These are phyloP conservation scores for Brenthis hecate DNA, from an alignment of 2,888 invertebrate species.

Conservation along the genomic window DNA sequence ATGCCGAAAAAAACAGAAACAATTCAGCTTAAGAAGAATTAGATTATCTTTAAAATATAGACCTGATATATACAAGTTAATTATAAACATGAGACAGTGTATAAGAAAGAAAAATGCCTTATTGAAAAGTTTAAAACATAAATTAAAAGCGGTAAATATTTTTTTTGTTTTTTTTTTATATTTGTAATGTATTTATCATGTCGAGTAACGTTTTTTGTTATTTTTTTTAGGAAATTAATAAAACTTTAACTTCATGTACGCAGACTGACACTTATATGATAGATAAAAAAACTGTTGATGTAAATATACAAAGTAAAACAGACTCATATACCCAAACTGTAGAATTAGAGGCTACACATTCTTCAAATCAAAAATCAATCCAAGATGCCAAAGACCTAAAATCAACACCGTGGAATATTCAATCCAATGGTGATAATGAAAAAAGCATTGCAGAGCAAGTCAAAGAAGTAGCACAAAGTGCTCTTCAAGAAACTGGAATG, in stretches of 20 bases:
- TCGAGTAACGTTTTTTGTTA: neutral
- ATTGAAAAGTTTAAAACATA: conserved; percentile 82
- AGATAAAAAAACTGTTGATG: neutral
- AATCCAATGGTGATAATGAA: conserved; percentile 49
- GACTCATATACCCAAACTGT: conserved; percentile 51
- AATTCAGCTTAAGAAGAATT: conserved; percentile 52
- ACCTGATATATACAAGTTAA: conserved; percentile 82
- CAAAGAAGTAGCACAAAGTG: conserved; percentile 88
- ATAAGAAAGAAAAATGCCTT: conserved; percentile 82
- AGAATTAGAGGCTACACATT: conserved; percentile 21
- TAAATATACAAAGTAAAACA: conserved; percentile 17
- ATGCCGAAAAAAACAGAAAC: conserved; percentile 15
- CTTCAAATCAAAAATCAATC: conserved; percentile 24
- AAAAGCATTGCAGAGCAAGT: conserved; percentile 88
- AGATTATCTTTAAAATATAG: conserved; percentile 75
- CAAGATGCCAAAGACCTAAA: conserved; percentile 29
- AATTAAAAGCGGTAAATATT: conserved; percentile 76
- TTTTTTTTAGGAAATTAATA: conserved; percentile 8
- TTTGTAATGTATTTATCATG: neutral
- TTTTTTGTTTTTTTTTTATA: conserved; percentile 5
- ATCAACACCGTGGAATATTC: conserved; percentile 53
- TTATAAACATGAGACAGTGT: conserved; percentile 80
- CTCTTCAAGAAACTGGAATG: conserved; percentile 88
- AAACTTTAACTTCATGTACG: neutral
- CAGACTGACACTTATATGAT: neutral